phyloP scores from a whole-genome alignment of 2,113 vertebrate genomes.

The Cyrtonyx montezumae region DNA sequence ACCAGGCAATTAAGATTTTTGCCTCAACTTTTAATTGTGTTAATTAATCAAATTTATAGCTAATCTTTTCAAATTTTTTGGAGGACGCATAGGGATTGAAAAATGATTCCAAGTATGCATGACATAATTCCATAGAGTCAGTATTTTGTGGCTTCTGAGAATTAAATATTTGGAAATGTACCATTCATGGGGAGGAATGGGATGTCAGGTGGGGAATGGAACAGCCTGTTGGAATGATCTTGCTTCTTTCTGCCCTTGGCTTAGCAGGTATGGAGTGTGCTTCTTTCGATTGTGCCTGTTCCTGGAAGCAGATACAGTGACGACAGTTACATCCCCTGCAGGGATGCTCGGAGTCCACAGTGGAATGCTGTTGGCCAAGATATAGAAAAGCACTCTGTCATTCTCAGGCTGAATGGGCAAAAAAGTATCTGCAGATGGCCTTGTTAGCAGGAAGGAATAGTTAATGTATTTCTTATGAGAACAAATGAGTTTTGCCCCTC shows the following conservation, averaged over 20 bases:
- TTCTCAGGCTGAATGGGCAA: not conserved
- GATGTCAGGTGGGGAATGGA: not conserved
- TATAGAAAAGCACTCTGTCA: not conserved
- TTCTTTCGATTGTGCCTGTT: not conserved
- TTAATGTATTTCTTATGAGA: not conserved
- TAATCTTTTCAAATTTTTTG: not conserved
- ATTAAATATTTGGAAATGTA: not conserved
- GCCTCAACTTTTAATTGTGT: not conserved
- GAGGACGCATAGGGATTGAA: not conserved
- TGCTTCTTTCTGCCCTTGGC: not conserved
- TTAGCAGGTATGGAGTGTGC: not conserved
- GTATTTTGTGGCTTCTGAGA: not conserved
- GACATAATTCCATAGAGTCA: not conserved
- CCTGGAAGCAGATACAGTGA: not conserved
- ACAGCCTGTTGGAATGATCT: not conserved
- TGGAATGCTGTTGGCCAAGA: not conserved
- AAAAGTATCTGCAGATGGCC: not conserved
- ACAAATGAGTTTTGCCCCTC: not conserved
- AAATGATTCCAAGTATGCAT: not conserved
- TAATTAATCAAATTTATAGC: not conserved
- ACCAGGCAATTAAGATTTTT: not conserved
- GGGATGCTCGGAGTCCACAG: not conserved
- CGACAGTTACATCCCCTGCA: not conserved
- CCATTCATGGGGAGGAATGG: not conserved
- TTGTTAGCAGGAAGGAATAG: not conserved